These are phyloP conservation scores for Carabus problematicus DNA, from an alignment of 2,888 invertebrate species.

Conservation along the genomic window DNA sequence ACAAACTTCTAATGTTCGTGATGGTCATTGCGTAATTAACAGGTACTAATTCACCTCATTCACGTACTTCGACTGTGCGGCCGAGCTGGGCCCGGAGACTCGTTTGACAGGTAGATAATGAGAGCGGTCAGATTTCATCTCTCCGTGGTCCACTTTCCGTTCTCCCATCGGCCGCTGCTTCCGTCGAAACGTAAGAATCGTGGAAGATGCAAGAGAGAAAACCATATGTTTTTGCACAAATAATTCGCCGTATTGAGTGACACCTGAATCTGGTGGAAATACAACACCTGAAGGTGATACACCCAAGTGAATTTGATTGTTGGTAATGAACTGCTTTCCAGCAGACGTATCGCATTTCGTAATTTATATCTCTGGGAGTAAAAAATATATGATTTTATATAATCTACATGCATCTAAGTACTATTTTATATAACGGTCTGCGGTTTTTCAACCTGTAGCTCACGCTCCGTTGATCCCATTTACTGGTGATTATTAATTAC, in stretches of 20 bases:
- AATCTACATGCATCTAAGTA: too few relatives aligned
- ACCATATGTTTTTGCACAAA: conserved; percentile 6
- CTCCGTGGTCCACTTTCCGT: conserved; percentile 2
- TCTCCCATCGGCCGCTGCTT: not conserved
- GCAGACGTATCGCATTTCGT: not conserved
- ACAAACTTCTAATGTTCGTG: too few relatives aligned
- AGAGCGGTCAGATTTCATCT: conserved; percentile 16
- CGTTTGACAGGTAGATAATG: conserved; percentile 13
- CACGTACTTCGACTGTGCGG: too few relatives aligned
- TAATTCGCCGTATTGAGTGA: not conserved
- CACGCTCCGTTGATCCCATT: too few relatives aligned
- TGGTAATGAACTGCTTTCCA: conserved; percentile 15
- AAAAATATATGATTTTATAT: too few relatives aligned
- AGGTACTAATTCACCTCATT: not conserved
- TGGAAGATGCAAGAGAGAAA: conserved; percentile 9
- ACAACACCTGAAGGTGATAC: not conserved
- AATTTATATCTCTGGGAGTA: not conserved
- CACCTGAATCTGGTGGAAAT: not conserved
- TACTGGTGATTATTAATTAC: too few relatives aligned
- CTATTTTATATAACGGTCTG: too few relatives aligned
- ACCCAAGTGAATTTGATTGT: not conserved
- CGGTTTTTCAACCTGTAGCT: too few relatives aligned
- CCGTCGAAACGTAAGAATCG: conserved; percentile 8
- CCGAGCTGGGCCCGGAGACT: too few relatives aligned
- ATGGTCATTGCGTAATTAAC: conserved; percentile 9